Evolutionary conservation across 1,140 invertebrate genomes (phyloP), one percentile per base, ranked within the genome.

Genomic region (Theocolax elegans): DNA sequence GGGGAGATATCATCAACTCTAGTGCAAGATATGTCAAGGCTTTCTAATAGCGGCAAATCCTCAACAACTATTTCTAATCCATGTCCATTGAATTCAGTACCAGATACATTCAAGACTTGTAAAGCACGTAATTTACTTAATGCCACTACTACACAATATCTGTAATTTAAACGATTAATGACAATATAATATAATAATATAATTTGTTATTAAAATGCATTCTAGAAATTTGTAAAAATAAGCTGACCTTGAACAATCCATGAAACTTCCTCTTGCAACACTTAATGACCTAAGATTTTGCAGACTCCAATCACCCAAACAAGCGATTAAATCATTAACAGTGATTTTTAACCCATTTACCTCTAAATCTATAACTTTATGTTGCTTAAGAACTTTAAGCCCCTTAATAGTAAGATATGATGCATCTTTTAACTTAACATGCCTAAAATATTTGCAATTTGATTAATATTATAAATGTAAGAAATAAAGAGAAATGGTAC

Each of bases 221-320:
- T 62, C 13, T 65, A 67, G 13, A 15, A 51, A 15, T 38, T 23
- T 46, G 40, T 60, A 62, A 58, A 67, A 67, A 48, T 67, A 23
- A 48, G 72, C 49, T 76, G 80, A 87, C 82, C 86, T 83, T 66
- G 85, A 85, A 74, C 85, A 85, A 76, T 89, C 88, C 69, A 87
- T 86, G 79, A 92, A 92, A 59, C 89, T 89, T 77, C 90, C 91
- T 77, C 88, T 87, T 48, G 90, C 87, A 53, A 93, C 89, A 83
- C 91, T 92, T 29, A 93, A 82, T 15, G 87, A 87, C 51, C 88
- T 84, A 58, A 94, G 83, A 83, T 93, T 92, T 51, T 89, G 85
- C 58, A 91, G 76, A 46, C 91, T 92, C 91, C 92, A 93, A 73
- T 92, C 91, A 60, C 90, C 89, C 49, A 93, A 86, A 83, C 91